Percentiles rank a stretch among this genome's conserved stretches.
Conservation (phyloP, 2,888 invertebrate species). For the Drosophila aldrichi region DNA sequence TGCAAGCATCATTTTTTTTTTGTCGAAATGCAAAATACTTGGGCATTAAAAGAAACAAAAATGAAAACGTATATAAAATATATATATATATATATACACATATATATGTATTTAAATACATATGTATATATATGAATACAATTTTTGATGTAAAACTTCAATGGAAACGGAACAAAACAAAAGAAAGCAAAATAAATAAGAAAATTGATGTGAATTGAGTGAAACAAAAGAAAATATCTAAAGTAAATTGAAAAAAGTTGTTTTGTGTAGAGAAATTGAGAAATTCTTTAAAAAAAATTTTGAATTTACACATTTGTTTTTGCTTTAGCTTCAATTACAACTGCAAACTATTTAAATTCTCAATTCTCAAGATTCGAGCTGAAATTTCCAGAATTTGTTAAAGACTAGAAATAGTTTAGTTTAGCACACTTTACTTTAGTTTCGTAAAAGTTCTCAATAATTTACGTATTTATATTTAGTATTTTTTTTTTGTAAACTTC, state of each 20-base stretch:
- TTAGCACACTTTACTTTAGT: constrained; percentile 52
- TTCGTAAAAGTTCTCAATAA: constrained; percentile 31
- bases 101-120: neutral
- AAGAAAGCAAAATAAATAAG: neutral
- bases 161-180: constrained; percentile 27
- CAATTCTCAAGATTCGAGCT: constrained; percentile 27
- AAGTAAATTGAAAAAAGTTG: constrained; percentile 2
- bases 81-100: neutral
- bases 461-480: constrained; percentile 13
- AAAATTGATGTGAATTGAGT: constrained; percentile 32
- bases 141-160: constrained; percentile 69
- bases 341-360: neutral
- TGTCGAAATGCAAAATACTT: constrained; percentile 71
- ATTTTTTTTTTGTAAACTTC: constrained; percentile 4
- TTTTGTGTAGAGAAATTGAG: constrained; percentile 22
- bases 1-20: constrained; percentile 65
- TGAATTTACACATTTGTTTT: constrained; percentile 9
- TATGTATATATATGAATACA: constrained; percentile 23
- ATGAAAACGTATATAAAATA: neutral
- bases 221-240: constrained; percentile 24
- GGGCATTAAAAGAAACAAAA: constrained; percentile 26
- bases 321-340: neutral
- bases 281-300: constrained; percentile 5
- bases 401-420: constrained; percentile 31
- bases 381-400: constrained; percentile 43